Evolutionary conservation across 2,888 invertebrate species (phyloP), one percentile per base, ranked within the genome.

Genomic region (Thymelicus sylvestris): DNA sequence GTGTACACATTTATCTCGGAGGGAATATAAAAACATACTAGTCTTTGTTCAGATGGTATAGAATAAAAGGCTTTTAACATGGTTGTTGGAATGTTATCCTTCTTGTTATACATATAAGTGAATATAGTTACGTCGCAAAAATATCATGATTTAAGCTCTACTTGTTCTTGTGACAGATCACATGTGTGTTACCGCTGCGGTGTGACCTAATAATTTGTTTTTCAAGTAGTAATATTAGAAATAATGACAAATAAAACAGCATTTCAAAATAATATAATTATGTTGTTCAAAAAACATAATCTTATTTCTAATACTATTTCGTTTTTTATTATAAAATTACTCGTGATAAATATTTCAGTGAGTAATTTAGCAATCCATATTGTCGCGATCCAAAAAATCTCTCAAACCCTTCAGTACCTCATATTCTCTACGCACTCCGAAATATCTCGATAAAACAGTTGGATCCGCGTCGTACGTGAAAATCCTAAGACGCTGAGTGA

Each of bases 401-500:
- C 44, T 31, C 44, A 31, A 38, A 50, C 15, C 63, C 48, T 57
- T 64, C 69, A 48, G 41, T 64, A 68, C 62, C 15, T 19, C 39
- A 64, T 39, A 59, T 57, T 10, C n/a, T 10, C 19, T 24, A 41
- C 57, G 39, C 15, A 19, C 57, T 62, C 19, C 52, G 38, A 47
- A 64, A 52, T 44, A 68, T 68, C 48, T 64, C 64, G 68, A 69
- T 69, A 70, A 70, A 70, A 55, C 65, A 70, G 65, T 70, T 65
- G 69, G 69, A 65, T 65, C 39, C 69, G 48, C 69, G 41, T 65
- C 69, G 69, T 60, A 70, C 59, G 69, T 60, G 68, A 65, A 70
- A 70, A 65, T 70, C 69, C 81, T 81, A 85, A 87, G 87, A 86
- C 79, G 82, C 78, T 70, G 69, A 65, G 69, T 50, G 68, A 63